Base-by-base conservation (phyloP, 2,113 vertebrate species). In the Pitta sordida region DNA sequence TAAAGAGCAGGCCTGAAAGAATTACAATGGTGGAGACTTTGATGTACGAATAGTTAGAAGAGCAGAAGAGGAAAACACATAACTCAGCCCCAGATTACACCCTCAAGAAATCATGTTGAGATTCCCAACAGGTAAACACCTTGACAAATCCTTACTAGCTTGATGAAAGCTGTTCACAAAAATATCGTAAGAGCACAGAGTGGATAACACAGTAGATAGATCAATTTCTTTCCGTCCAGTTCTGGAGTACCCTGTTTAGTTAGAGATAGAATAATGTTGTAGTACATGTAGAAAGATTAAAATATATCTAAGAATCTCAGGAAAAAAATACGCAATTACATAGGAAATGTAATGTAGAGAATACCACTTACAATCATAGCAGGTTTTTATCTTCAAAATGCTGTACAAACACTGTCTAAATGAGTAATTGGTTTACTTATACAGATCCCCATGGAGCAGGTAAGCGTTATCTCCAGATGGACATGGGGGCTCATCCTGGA, bases 101-200 rank as follows among this genome's bases (percentile, higher is more conserved):
- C 95, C 97, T 97, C 93, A 98, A 98, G 97, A 98, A 98, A 97
- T 98, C 97, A 96, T 44, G 87, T 84, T 97, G 96, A 94, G 96
- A 97, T 97, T 98, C 97, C 97, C 97, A 97, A 97, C 95, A 97
- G 93, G 96, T 96, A 97, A 98, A 93, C 93, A 96, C 83, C 96
- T 93, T 97, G 97, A 97, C 96, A 97, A 97, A 96, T 98, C 91
- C 96, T 96, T 96, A 90, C 86, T 77, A 95, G 95, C 75, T 91
- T 93, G 96, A 97, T 97, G 95, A 97, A 97, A 93, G 83, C 88
- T 90, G 95, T 97, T 96, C 79, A 55, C 90, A 96, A 95, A 97
- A 97, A 93, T 82, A 96, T 81, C 11, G 2, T 86, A 86, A 93
- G 84, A 95, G 93, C 77, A 95, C 92, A 94, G 94, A 65, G 65